These are phyloP conservation scores for Mycalesis mineus DNA, from an alignment of 2,888 invertebrate genomes.

Conservation along the genomic window DNA sequence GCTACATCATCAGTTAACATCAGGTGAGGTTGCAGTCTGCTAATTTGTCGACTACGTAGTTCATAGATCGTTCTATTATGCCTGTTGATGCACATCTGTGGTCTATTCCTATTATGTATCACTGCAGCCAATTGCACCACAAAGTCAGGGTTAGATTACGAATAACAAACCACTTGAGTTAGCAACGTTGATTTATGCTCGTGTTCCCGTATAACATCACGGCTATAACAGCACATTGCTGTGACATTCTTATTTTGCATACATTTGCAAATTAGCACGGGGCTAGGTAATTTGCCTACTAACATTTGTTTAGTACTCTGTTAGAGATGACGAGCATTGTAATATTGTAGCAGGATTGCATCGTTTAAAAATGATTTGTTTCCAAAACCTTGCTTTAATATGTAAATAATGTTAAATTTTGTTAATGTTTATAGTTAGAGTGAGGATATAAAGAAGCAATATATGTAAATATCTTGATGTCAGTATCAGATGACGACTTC, in stretches of 20 bases:
- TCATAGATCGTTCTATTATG: not conserved
- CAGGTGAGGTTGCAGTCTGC: too few species aligned
- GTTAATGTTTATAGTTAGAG: too few species aligned
- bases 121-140: conserved; percentile 12
- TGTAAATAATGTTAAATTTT: too few species aligned
- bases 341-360: not conserved
- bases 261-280: conserved; percentile 20
- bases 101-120: conserved; percentile 6
- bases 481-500: too few species aligned
- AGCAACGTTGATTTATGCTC: conserved; percentile 33
- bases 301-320: conserved; percentile 8
- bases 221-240: conserved; percentile 8
- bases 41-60: not conserved
- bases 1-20: too few species aligned
- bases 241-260: conserved; percentile 16
- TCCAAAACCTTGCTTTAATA: too few species aligned
- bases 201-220: conserved; percentile 11
- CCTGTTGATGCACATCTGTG: not conserved
- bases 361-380: too few species aligned
- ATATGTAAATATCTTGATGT: too few species aligned
- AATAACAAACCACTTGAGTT: conserved; percentile 34
- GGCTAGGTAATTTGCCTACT: conserved; percentile 10
- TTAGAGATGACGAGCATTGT: not conserved
- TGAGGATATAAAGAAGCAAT: too few species aligned
- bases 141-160: conserved; percentile 13